Evolutionary conservation across 2,113 vertebrate species (phyloP).

Genomic region (Anser brachyrhynchus): DNA sequence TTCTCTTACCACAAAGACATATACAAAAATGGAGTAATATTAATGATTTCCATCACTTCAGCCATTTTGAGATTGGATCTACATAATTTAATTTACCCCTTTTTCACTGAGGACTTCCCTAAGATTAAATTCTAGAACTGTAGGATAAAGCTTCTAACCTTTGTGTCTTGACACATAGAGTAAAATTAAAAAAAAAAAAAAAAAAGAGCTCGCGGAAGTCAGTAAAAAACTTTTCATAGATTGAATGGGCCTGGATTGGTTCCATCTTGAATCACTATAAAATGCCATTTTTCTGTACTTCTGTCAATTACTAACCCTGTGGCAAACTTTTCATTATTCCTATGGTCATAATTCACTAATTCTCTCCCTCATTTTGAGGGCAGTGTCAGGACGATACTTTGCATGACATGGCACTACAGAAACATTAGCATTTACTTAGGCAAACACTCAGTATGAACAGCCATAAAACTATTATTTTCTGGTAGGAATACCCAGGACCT

Average conservation of each 20-base stretch:
- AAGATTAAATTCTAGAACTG: background rate
- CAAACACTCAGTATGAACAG: background rate
- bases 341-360: background rate
- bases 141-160: background rate
- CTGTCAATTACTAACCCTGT: background rate
- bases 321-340: background rate
- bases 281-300: background rate
- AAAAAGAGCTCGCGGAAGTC: background rate
- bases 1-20: background rate
- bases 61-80: background rate
- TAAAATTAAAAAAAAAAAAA: too few species aligned
- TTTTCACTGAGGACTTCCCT: background rate
- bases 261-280: background rate
- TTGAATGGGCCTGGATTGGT: accelerated
- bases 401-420: background rate
- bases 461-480: background rate
- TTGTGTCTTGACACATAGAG: background rate
- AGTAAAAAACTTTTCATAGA: background rate
- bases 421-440: accelerated
- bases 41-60: background rate
- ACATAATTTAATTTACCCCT: background rate
- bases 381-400: background rate
- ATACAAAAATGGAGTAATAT: background rate
- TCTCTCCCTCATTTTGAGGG: background rate
- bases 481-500: background rate